A percentile compares a stretch with the other conserved stretches of the same genome.
Conservation (phyloP, 1,140 invertebrate species). For the Chelonus insularis region DNA sequence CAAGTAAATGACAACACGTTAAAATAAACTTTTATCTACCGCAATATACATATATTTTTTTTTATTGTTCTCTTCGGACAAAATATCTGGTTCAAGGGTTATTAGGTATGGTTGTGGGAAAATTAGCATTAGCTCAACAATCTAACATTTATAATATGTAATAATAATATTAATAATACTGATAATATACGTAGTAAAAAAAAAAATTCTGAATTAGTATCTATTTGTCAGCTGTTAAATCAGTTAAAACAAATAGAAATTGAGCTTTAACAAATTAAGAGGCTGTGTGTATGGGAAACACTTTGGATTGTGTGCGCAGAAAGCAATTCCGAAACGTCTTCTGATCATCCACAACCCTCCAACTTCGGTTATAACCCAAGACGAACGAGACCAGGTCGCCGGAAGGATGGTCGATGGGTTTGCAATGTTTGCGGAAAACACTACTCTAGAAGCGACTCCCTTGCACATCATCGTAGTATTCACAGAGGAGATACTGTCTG, state of each 20-base stretch:
- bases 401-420: conserved; percentile 55
- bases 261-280: conserved; percentile 26
- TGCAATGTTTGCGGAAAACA: conserved; percentile 60
- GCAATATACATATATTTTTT: background rate
- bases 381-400: conserved; percentile 47
- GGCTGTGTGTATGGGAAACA: conserved; percentile 52
- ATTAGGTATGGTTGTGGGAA: conserved; percentile 30
- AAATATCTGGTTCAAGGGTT: conserved; percentile 29
- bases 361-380: conserved; percentile 33
- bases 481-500: conserved; percentile 62
- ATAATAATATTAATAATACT: no score
- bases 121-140: no score
- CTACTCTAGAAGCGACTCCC: conserved; percentile 57
- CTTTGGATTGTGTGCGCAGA: conserved; percentile 61
- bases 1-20: background rate
- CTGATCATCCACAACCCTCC: conserved; percentile 38
- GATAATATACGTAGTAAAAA: conserved; percentile 31
- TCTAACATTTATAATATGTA: no score
- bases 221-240: conserved; percentile 20
- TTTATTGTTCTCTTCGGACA: background rate
- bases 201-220: conserved; percentile 28
- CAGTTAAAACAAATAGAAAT: conserved; percentile 8
- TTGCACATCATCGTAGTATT: conserved; percentile 62
- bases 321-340: conserved; percentile 46
- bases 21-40: background rate